Evolutionary conservation across 2,888 invertebrate genomes (phyloP).

Genomic region (Drosophila sordidula): DNA sequence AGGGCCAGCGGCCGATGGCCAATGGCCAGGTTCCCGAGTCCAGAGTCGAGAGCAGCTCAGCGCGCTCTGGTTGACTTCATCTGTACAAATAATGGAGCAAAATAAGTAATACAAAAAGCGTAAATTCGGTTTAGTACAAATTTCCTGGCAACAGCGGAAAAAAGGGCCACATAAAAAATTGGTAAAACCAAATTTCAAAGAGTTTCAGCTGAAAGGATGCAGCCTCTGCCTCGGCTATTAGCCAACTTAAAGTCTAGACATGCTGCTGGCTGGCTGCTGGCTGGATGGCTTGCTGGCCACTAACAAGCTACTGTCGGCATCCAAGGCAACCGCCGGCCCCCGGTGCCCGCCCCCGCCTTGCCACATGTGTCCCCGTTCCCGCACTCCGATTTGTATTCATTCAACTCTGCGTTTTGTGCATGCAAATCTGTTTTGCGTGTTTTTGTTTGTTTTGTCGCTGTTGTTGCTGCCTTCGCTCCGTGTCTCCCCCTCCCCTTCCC

Average conservation of each 20-base stretch:
- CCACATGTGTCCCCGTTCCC: constrained; percentile 42
- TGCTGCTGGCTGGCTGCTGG: constrained; percentile 10
- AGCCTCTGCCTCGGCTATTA: constrained; percentile 61
- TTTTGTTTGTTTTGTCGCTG: constrained; percentile 50
- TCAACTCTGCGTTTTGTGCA: constrained; percentile 60
- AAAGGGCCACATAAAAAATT: constrained; percentile 8
- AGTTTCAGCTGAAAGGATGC: constrained; percentile 43
- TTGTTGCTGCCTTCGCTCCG: constrained; percentile 54
- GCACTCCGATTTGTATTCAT: constrained; percentile 25
- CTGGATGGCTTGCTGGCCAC: too few relatives aligned
- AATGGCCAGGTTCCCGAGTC: background rate
- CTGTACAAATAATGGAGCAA: constrained; percentile 70
- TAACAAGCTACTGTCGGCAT: constrained; percentile 74
- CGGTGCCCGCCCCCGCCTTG: constrained; percentile 4
- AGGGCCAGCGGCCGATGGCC: background rate
- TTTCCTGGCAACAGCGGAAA: constrained; percentile 43
- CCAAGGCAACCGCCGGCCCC: constrained; percentile 70
- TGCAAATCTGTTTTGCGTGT: constrained; percentile 74
- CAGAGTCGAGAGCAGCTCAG: constrained; percentile 34
- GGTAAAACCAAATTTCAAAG: constrained; percentile 47
- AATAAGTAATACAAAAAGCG: constrained; percentile 79
- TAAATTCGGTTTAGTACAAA: constrained; percentile 74
- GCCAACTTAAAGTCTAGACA: constrained; percentile 79
- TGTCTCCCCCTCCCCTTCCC: constrained; percentile 10
- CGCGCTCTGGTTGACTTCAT: constrained; percentile 55